These are phyloP conservation scores for Hycleus cichorii DNA, from an alignment of 1,140 invertebrate species.

Conservation along the genomic window DNA sequence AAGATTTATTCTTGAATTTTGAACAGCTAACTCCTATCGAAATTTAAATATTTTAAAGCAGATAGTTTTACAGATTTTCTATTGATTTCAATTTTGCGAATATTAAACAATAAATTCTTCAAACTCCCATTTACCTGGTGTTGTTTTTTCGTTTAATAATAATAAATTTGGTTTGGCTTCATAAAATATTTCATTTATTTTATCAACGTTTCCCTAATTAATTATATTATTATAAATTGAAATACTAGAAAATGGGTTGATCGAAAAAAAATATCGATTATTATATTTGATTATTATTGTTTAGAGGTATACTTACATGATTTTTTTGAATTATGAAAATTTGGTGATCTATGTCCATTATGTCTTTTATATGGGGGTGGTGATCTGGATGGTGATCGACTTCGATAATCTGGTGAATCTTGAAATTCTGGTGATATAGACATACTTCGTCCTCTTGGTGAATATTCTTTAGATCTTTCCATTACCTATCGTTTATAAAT, in stretches of 20 bases:
- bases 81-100: too few relatives aligned
- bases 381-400: conserved; percentile 30
- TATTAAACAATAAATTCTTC: too few relatives aligned
- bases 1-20: too few relatives aligned
- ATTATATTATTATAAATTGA: too few relatives aligned
- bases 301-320: conserved; percentile 23
- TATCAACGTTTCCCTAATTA: neutral
- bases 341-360: conserved; percentile 31
- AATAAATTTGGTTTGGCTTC: neutral
- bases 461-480: conserved; percentile 15
- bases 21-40: too few relatives aligned
- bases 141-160: neutral
- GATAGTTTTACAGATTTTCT: too few relatives aligned
- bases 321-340: conserved; percentile 24
- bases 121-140: too few relatives aligned
- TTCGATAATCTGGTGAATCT: conserved; percentile 27
- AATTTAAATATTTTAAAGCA: too few relatives aligned
- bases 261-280: too few relatives aligned
- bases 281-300: neutral
- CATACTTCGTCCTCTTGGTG: conserved; percentile 28
- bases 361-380: conserved; percentile 34
- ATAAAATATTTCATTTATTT: neutral
- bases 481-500: too few relatives aligned
- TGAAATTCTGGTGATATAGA: conserved; percentile 32
- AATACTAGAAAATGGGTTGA: too few relatives aligned